Evolutionary conservation across 2,888 invertebrate genomes (phyloP).

Genomic region (Cataglyphis altisquamis): DNA sequence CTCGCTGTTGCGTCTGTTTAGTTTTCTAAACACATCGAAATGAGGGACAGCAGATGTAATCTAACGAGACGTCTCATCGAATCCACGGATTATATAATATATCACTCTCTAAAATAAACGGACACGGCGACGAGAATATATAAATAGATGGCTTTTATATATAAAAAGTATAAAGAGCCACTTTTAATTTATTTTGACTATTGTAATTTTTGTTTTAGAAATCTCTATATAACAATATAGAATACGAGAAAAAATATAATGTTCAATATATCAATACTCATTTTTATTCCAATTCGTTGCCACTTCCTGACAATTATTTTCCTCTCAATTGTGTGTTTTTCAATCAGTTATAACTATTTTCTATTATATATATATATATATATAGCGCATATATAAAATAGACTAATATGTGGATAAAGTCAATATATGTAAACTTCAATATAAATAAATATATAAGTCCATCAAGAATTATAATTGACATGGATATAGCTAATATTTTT

Average conservation of each 20-base stretch:
- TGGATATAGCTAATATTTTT: background rate
- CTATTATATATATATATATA: background rate
- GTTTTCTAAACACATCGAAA: conserved; percentile 22
- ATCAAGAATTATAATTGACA: background rate
- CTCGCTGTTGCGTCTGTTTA: background rate
- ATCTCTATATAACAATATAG: background rate
- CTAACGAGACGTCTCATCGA: conserved; percentile 23
- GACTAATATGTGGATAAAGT: no score
- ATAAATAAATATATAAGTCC: background rate
- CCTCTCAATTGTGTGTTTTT: background rate
- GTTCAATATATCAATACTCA: background rate
- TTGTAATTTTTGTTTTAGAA: background rate
- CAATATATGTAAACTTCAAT: background rate
- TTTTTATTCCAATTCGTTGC: background rate
- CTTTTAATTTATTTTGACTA: background rate
- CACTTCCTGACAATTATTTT: background rate
- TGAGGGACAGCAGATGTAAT: conserved; percentile 15
- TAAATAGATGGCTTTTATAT: conserved; percentile 7
- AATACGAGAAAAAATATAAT: background rate
- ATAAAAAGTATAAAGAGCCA: background rate
- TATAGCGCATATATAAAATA: background rate
- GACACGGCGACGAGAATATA: conserved; percentile 25
- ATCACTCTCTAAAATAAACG: conserved; percentile 24
- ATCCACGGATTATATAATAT: conserved; percentile 40
- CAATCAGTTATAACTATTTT: background rate